Base-by-base conservation (phyloP, 2,888 invertebrate genomes). In the Zhuqinia jingwanae region DNA sequence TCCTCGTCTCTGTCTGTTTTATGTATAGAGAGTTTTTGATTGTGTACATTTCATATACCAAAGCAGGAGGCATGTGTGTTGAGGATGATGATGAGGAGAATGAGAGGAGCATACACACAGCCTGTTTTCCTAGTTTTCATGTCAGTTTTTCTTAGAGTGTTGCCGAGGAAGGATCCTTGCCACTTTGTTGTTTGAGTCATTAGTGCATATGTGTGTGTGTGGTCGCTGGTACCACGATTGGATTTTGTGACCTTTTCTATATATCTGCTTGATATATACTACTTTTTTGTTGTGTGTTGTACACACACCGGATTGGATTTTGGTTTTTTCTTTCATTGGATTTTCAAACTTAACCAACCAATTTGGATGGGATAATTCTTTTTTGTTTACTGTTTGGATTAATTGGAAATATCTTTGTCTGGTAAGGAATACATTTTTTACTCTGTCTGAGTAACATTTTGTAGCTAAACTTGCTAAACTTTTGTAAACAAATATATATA, bases 111-210 rank as follows among this genome's bases (percentile, higher is more conserved):
- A 36, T 78, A 77, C 36, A 82, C 58, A 68, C 77, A 82, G 87
- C 84, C 84, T 82, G 87, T 87, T 87, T 84, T 87, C 87, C 84
- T 84, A 83, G 58, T 87, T 87, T 79, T 79, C 87, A 56, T 78
- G 76, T 87, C 87, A 87, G 87, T 87, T 65, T 79, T 82, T 50
- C 56, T 63, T 63, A 60, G 83, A 87, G 87, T 82, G 81, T 87
- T 77, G 76, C 10, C 27, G 45, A 65, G 76, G 79, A 79, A 84
- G 83, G 87, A 65, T 79, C 87, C 75, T 76, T 77, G 86, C 76
- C 81, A 70, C 50, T 86, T 80, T 79, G 70, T 73, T 30, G 25
- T 80, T 45, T 68, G 45, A 56, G 76, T 65, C 77, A 77, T 84
- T 84, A 68, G 83, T 84, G 83, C 68, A 77, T 83, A 83, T 77